Percentiles rank a stretch among this genome's conserved stretches.
Conservation (phyloP, 2,113 vertebrate species). For the Crotalus horridus region DNA sequence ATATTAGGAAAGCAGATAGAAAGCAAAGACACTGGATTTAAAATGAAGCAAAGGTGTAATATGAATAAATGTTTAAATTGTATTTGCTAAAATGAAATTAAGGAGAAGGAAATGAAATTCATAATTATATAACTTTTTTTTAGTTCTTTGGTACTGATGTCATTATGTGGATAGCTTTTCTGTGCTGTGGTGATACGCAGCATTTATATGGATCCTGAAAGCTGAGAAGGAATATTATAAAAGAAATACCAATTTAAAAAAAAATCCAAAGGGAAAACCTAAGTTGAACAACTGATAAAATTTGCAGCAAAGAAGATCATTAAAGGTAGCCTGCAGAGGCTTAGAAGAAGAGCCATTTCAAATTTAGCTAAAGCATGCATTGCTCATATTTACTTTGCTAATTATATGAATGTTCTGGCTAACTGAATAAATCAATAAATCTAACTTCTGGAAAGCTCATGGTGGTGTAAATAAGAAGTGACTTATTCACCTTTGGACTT, state of each 20-base stretch:
- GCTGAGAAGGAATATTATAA: background rate
- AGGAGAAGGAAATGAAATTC: background rate
- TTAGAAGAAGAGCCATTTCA: slow-evolving; percentile 3
- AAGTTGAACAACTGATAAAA: slow-evolving; percentile 22
- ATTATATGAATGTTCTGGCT: slow-evolving; percentile 41
- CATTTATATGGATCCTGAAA: slow-evolving; percentile 13
- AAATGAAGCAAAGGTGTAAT: slow-evolving; percentile 13
- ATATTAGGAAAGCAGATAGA: background rate
- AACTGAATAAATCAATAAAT: slow-evolving; percentile 37
- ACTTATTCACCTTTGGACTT: slow-evolving; percentile 1
- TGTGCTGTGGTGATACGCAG: slow-evolving; percentile 1
- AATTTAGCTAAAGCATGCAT: slow-evolving; percentile 11
- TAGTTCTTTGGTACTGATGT: background rate
- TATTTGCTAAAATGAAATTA: background rate
- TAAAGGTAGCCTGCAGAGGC: slow-evolving; percentile 4
- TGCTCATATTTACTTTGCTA: slow-evolving; percentile 18
- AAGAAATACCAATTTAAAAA: background rate
- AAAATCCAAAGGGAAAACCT: background rate
- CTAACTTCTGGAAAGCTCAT: slow-evolving; percentile 34
- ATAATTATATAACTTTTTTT: background rate
- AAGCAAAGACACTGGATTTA: background rate
- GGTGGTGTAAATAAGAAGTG: slow-evolving; percentile 18
- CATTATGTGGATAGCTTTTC: slow-evolving; percentile 7
- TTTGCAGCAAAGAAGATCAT: background rate
- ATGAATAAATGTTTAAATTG: background rate